phyloP scores from a whole-genome alignment of 30 jellyfish, hydroid and myxozoan genomes.

The Hydra vulgaris region DNA sequence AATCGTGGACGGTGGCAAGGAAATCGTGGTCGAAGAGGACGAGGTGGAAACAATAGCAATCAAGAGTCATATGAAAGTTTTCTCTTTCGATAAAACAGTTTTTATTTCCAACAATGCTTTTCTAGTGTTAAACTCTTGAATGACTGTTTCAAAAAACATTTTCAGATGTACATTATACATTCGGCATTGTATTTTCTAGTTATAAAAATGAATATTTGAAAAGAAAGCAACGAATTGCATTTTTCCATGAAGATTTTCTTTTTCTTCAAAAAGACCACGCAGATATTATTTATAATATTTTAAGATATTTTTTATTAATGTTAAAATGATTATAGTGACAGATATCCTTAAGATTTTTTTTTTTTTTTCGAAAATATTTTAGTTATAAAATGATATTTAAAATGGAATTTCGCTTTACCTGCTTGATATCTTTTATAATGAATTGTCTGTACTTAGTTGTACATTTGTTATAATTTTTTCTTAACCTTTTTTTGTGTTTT shows the following conservation, averaged over 20 bases:
- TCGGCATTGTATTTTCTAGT: background rate
- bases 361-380: too few relatives aligned
- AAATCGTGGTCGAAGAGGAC: constrained; percentile 59
- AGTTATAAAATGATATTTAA: too few relatives aligned
- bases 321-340: too few relatives aligned
- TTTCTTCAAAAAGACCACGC: background rate
- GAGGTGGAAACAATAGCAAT: constrained; percentile 40
- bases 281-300: background rate
- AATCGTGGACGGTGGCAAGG: constrained; percentile 41
- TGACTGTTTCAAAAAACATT: background rate
- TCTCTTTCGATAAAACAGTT: constrained; percentile 43
- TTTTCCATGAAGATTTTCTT: background rate
- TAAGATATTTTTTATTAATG: too few relatives aligned
- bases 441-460: too few relatives aligned
- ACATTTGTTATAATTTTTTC: too few relatives aligned
- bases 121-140: background rate
- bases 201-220: background rate
- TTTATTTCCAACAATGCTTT: background rate
- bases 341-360: too few relatives aligned
- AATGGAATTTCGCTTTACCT: too few relatives aligned
- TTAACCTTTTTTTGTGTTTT: too few relatives aligned
- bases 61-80: constrained; percentile 40
- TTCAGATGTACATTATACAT: background rate
- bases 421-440: too few relatives aligned
- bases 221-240: background rate